Evolutionary conservation across 2,888 invertebrate genomes (phyloP).

Genomic region (Hermodice carunculata): DNA sequence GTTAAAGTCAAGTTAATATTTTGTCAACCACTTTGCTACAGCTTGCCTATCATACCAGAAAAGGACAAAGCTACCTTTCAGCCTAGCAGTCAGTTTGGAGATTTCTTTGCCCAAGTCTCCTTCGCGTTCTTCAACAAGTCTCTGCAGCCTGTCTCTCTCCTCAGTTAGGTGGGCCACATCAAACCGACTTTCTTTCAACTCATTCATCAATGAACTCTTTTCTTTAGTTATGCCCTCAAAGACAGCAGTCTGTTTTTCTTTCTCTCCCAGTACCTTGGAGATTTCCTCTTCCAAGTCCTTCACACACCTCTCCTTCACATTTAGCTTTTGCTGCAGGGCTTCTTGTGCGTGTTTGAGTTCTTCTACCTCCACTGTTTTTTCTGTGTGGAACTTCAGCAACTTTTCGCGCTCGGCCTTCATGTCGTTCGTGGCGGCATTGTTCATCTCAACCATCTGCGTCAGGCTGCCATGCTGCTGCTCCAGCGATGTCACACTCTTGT

Average conservation of each 20-base stretch:
- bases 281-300: slow-evolving; percentile 43
- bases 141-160: slow-evolving; percentile 47
- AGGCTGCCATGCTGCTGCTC: slow-evolving; percentile 54
- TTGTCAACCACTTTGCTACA: too few species aligned
- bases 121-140: slow-evolving; percentile 49
- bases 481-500: slow-evolving; percentile 54
- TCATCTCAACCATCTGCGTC: slow-evolving; percentile 43
- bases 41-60: too few species aligned
- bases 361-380: slow-evolving; percentile 50
- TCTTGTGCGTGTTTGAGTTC: slow-evolving; percentile 49
- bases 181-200: slow-evolving; percentile 51
- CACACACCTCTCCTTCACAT: slow-evolving; percentile 15
- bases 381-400: slow-evolving; percentile 45
- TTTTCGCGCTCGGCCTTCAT: slow-evolving; percentile 55
- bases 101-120: slow-evolving; percentile 52
- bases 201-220: slow-evolving; percentile 49
- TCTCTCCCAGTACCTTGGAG: slow-evolving; percentile 55
- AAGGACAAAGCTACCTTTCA: slow-evolving; percentile 48
- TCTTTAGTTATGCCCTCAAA: slow-evolving; percentile 49
- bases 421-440: not conserved
- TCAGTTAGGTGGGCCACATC: slow-evolving; percentile 50
- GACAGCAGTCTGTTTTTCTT: slow-evolving; percentile 54
- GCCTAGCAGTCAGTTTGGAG: slow-evolving; percentile 48
- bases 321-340: slow-evolving; percentile 48
- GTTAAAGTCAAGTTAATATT: too few species aligned